phyloP scores from a whole-genome alignment of 2,888 invertebrate genomes.

The Amiota mariae region DNA sequence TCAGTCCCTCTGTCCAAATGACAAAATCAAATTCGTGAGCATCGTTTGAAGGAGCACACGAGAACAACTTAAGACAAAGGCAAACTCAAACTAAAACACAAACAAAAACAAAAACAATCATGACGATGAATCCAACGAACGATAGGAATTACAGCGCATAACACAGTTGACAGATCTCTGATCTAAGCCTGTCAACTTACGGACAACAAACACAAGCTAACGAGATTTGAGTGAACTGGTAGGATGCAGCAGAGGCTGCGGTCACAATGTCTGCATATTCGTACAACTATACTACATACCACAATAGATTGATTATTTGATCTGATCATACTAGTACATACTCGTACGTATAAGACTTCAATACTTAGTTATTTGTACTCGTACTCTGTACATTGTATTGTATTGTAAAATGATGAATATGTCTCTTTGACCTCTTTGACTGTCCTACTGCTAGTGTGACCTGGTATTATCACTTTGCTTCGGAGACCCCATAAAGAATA shows the following conservation, averaged over 20 bases:
- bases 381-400: too few relatives aligned
- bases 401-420: too few relatives aligned
- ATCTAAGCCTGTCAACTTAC: constrained; percentile 27
- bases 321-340: not conserved
- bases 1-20: constrained; percentile 8
- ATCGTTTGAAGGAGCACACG: constrained; percentile 37
- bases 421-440: too few relatives aligned
- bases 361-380: too few relatives aligned
- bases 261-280: not conserved
- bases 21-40: constrained; percentile 32
- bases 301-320: too few relatives aligned
- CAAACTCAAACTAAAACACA: constrained; percentile 15
- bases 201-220: constrained; percentile 5
- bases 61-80: constrained; percentile 35
- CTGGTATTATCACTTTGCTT: too few relatives aligned
- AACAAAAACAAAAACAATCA: constrained; percentile 33
- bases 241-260: not conserved
- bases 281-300: not conserved
- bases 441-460: too few relatives aligned
- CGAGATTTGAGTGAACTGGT: not conserved
- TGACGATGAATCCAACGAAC: constrained; percentile 13
- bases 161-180: constrained; percentile 33
- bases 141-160: constrained; percentile 27
- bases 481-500: too few relatives aligned
- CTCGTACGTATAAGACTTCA: not conserved